Evolutionary conservation across 2,113 vertebrate genomes (phyloP), one percentile per base, ranked within the genome.

Genomic region (Notiomystis cincta): DNA sequence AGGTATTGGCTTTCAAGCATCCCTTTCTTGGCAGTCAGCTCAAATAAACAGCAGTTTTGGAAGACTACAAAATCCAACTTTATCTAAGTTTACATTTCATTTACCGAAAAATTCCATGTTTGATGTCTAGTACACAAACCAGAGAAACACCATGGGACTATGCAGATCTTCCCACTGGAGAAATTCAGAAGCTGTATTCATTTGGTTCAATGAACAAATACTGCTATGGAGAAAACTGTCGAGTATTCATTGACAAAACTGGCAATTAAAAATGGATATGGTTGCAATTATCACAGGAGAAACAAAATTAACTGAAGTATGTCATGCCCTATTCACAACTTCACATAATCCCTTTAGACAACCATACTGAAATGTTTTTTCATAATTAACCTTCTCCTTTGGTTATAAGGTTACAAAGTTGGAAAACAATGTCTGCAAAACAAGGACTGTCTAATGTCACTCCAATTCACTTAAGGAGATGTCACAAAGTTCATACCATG

Each of bases 251-350:
- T 60, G 76, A 86, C 93, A 93, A 82, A 93, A 75, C 77, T 45
- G 45, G 86, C 88, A 95, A 92, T 87, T 93, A 96, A 89, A 92
- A 92, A 86, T 71, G 31, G 76, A 84, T 86, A 91, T 28, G 48
- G 65, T 22, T 92, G 91, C 61, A 95, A 96, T 94, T 94, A 92
- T 25, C 81, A 83, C 1, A 90, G 48, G 42, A 81, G 37, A 87
- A 90, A 95, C n/a, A 85, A 78, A 95, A 91, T 66, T 48, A 85
- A 92, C 58, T 89, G 42, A 82, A 82, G 65, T 62, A 86, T 47
- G 78, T 82, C 81, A 64, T 79, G 82, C 50, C 62, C 93, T 89
- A 64, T 44, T 83, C 80, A 72, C 27, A 71, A 27, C 81, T 75
- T 70, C 47, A 73, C 28, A 24, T 16, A 79, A 89, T 38, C 57